phyloP scores from a whole-genome alignment of 2,797 vertebrate species.

The Etheostoma perlongum region DNA sequence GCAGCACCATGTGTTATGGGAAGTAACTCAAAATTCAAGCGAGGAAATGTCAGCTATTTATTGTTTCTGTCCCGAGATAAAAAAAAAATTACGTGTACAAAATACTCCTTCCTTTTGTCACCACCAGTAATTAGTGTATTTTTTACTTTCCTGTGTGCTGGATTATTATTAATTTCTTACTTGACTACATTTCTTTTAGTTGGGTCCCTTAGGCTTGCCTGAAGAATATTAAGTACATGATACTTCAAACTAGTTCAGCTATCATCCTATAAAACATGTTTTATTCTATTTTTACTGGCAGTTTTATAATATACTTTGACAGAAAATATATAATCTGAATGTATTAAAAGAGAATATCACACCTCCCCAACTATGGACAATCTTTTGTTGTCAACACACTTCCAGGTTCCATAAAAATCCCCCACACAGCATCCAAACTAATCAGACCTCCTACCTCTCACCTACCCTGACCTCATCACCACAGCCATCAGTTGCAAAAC shows the following conservation, averaged over 20 bases:
- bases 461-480: slow-evolving; percentile 37
- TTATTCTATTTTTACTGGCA: slow-evolving; percentile 13
- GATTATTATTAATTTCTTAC: slow-evolving; percentile 19
- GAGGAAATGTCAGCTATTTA: background rate
- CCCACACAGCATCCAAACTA: slow-evolving; percentile 34
- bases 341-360: background rate
- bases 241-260: slow-evolving; percentile 9
- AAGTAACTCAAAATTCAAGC: background rate
- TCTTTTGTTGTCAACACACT: slow-evolving; percentile 1
- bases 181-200: slow-evolving; percentile 17
- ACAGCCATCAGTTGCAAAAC: slow-evolving; percentile 25
- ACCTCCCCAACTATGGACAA: background rate
- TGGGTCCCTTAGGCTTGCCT: slow-evolving; percentile 5
- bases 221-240: slow-evolving; percentile 26
- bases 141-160: slow-evolving; percentile 15
- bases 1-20: background rate
- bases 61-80: no score
- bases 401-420: slow-evolving; percentile 32
- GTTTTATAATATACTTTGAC: slow-evolving; percentile 26
- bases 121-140: background rate
- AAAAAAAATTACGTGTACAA: background rate
- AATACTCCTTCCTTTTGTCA: background rate
- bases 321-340: slow-evolving; percentile 5
- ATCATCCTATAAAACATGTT: slow-evolving; percentile 6
- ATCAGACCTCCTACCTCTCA: slow-evolving; percentile 23